Evolutionary conservation across 2,113 vertebrate genomes (phyloP), one percentile per base, ranked within the genome.

Genomic region (Cromileptes altivelis): DNA sequence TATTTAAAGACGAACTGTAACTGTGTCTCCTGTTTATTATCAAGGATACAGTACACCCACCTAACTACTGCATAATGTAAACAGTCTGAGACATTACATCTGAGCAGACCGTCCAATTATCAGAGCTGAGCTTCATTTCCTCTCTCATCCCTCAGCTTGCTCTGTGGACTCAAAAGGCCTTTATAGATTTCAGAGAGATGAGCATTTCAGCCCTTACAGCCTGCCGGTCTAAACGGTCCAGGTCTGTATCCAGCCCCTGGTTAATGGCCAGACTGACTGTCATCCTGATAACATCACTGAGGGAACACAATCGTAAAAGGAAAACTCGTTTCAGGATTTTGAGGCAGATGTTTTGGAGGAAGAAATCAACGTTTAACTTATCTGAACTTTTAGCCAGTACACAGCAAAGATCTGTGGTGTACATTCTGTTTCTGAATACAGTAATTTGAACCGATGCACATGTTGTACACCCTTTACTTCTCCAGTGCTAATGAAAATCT

Each of bases 241-340:
- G 25, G 61, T 80, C 82, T 70, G 72, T 81, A 73, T 90, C 21
- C 58, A 78, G 76, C 61, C 67, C 15, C 80, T 77, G 61, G 56
- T 75, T 88, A 87, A 88, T 70, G 80, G 69, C 23, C 79, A 77
- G 65, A 72, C 67, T n/a, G 68, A 56, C 73, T 42, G 61, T 81
- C 88, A 78, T 85, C 72, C 78, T 55, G 75, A 85, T 88, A 71
- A 86, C 83, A 83, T 90, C 85, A 84, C 81, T 15, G 33, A 62
- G 68, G 30, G 68, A 70, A 70, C 70, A 37, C 70, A n/a, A 64
- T 56, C 5, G 33, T 74, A 63, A 86, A 76, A 85, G 62, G 37
- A 49, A 73, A 78, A 76, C 6, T 4, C 7, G 76, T 75, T 84
- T 77, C 27, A 52, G 69, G 58, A 49, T 70, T 76, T 12, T 40